Conservation (phyloP, 2,888 invertebrate species). For the Thyatira batis region DNA sequence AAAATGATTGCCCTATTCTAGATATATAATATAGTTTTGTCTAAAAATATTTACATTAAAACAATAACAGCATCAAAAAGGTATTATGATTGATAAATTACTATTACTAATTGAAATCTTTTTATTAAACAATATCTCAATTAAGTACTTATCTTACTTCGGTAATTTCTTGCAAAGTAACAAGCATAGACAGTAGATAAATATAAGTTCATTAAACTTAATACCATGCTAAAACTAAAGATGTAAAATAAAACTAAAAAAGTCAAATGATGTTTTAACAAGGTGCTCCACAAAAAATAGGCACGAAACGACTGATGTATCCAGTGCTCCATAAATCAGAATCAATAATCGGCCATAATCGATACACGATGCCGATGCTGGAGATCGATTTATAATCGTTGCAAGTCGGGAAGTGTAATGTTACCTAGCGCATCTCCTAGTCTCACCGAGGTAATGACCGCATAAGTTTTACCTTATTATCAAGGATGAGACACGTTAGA, state of each 20-base stretch:
- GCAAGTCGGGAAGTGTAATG: conserved; percentile 37
- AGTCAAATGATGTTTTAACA: conserved; percentile 16
- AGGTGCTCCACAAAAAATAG: conserved; percentile 20
- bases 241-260: not conserved
- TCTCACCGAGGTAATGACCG: conserved; percentile 14
- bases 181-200: not conserved
- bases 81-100: too few relatives aligned
- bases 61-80: too few relatives aligned
- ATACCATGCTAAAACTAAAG: not conserved
- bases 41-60: too few relatives aligned
- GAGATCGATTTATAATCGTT: conserved; percentile 59
- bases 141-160: not conserved
- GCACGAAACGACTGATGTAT: conserved; percentile 34
- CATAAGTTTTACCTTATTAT: conserved; percentile 16
- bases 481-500: not conserved
- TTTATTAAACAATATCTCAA: too few relatives aligned
- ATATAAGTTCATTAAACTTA: not conserved
- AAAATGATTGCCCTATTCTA: too few relatives aligned
- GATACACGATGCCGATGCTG: conserved; percentile 49
- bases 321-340: conserved; percentile 42
- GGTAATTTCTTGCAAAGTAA: too few relatives aligned
- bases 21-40: too few relatives aligned
- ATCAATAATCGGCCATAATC: conserved; percentile 67
- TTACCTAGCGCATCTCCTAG: conserved; percentile 22
- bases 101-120: too few relatives aligned